Percentiles rank a stretch among this genome's conserved stretches.
Conservation (phyloP, 2,888 invertebrate genomes). For the Cerastis leucographa region DNA sequence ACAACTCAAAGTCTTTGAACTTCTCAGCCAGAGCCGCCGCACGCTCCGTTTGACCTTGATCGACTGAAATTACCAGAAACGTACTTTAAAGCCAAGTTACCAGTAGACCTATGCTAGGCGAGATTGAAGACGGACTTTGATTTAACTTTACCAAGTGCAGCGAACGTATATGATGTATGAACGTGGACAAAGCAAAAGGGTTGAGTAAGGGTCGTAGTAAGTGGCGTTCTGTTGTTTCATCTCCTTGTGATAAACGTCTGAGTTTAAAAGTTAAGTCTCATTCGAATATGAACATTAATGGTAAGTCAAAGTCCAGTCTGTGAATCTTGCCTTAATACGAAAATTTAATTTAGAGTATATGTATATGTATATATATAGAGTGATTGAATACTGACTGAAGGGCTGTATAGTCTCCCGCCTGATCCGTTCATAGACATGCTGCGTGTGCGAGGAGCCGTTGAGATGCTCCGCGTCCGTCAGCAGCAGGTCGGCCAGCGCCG, state of each 20-base stretch:
- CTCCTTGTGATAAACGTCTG: too few relatives aligned
- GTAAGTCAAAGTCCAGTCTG: too few relatives aligned
- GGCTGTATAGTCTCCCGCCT: slow-evolving; percentile 92
- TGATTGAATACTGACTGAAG: slow-evolving; percentile 87
- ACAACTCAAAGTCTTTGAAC: slow-evolving; percentile 95
- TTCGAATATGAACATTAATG: too few relatives aligned
- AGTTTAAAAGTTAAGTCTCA: too few relatives aligned
- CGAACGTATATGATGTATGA: background rate
- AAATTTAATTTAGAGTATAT: too few relatives aligned
- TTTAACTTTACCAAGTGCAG: too few relatives aligned
- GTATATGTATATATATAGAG: too few relatives aligned
- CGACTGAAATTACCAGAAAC: slow-evolving; percentile 88
- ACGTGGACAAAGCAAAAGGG: background rate
- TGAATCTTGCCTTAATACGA: too few relatives aligned
- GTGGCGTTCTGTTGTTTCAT: too few relatives aligned
- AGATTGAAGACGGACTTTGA: too few relatives aligned
- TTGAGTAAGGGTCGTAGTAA: background rate
- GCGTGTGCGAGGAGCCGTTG: slow-evolving; percentile 43
- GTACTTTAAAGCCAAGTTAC: background rate
- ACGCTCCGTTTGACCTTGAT: slow-evolving; percentile 94
- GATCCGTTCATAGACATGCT: slow-evolving; percentile 91
- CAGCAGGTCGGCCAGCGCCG: slow-evolving; percentile 78
- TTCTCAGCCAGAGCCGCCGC: slow-evolving; percentile 97
- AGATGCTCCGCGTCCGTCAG: slow-evolving; percentile 74
- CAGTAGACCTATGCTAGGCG: background rate